phyloP scores from a whole-genome alignment of 2,113 vertebrate genomes.

The Electrona antarctica region DNA sequence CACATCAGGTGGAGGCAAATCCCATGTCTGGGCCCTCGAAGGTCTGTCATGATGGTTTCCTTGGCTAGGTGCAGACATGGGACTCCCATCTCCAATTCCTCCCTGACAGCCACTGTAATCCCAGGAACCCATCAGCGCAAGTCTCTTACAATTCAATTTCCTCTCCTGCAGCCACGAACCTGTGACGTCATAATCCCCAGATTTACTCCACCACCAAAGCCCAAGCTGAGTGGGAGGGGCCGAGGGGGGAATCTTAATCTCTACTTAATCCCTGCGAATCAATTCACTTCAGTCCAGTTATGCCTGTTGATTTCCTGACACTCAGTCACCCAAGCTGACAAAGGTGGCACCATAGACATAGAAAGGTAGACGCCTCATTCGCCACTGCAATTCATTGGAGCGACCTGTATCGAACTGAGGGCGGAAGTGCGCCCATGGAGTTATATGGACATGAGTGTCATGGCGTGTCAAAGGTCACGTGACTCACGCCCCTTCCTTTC shows the following conservation, averaged over 20 bases:
- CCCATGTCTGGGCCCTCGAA: constrained; percentile 22
- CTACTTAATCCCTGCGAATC: constrained; percentile 74
- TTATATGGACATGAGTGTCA: no score
- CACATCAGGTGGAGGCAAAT: constrained; percentile 12
- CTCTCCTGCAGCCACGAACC: constrained; percentile 57
- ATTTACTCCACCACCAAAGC: constrained; percentile 77
- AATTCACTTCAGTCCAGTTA: constrained; percentile 68
- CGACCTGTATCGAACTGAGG: no score
- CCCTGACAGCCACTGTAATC: constrained; percentile 58
- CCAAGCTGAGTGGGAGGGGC: constrained; percentile 44
- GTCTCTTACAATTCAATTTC: constrained; percentile 75
- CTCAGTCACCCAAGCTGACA: constrained; percentile 25
- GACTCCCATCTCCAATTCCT: constrained; percentile 51
- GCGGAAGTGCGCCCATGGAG: no score
- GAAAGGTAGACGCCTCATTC: no score
- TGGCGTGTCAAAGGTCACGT: no score
- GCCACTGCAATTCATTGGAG: no score
- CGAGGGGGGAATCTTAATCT: constrained; percentile 77
- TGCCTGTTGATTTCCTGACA: constrained; percentile 21
- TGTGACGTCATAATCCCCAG: constrained; percentile 83
- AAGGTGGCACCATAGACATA: constrained; percentile 21
- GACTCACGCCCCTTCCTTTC: no score
- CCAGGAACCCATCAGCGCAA: constrained; percentile 41
- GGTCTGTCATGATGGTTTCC: constrained; percentile 32
- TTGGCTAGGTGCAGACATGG: constrained; percentile 35